These are phyloP conservation scores for Liodrosophila aerea DNA, from an alignment of 2,888 invertebrate genomes.

Conservation along the genomic window DNA sequence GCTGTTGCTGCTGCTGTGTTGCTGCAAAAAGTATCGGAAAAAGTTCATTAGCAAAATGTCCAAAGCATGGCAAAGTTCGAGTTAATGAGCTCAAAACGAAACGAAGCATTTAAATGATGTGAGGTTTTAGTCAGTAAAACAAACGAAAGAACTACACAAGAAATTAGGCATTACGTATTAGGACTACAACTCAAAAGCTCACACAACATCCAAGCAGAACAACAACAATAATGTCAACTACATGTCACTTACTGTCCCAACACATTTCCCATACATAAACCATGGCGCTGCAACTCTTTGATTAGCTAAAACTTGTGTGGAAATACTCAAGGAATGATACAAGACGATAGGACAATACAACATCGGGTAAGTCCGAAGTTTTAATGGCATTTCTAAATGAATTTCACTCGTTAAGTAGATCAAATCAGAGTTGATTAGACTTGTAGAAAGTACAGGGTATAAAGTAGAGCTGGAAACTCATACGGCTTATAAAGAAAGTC, in stretches of 20 bases:
- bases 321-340: conserved; percentile 12
- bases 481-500: too few relatives aligned
- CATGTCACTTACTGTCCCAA: conserved; percentile 36
- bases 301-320: conserved; percentile 18
- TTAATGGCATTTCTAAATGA: conserved; percentile 24
- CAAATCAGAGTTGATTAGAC: too few relatives aligned
- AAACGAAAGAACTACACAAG: too few relatives aligned
- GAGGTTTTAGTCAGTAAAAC: too few relatives aligned
- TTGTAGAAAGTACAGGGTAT: too few relatives aligned
- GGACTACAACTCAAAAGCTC: conserved; percentile 44
- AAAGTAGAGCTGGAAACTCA: too few relatives aligned
- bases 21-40: conserved; percentile 39
- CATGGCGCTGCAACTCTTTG: conserved; percentile 7
- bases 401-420: not conserved
- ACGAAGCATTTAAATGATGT: too few relatives aligned
- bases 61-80: conserved; percentile 21
- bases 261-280: conserved; percentile 6
- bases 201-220: conserved; percentile 30
- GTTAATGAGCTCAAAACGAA: conserved; percentile 37
- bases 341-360: not conserved
- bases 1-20: conserved; percentile 1
- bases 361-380: conserved; percentile 37
- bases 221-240: conserved; percentile 22
- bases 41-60: conserved; percentile 40
- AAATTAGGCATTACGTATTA: conserved; percentile 15